Base-by-base conservation (phyloP, 37 sponge, comb jelly and placozoan genomes). In the Hormiphora californensis region DNA sequence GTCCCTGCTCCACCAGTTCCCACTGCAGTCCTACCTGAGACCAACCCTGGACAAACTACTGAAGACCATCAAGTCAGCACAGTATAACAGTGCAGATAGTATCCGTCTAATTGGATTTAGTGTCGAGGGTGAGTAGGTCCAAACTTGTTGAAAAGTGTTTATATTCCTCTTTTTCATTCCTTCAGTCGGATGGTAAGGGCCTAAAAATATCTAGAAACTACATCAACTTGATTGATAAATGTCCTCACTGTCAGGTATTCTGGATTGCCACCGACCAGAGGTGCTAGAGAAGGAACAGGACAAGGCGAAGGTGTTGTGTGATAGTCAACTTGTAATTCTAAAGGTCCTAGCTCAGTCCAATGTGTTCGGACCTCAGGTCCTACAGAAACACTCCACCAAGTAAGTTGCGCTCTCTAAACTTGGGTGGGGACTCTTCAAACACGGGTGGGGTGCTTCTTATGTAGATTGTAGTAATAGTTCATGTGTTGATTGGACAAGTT, bases 331-430 rank as follows among this genome's bases (percentile, higher is more conserved):
- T 3, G 17, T 73, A 4, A 73, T 73, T 21, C 81, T 73, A 25
- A 73, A 73, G 35, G 40, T 43, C 81, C 38, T 73, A 0, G 41
- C 81, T 41, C 81, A 73, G 44, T 73, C 81, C 19, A 73, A 73
- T 28, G 81, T 73, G 41, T 73, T 73, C 46, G 81, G 81, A 41
- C 81, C 81, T 7, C 81, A 73, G 43, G 81, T 73, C 2, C 81
- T 73, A 21, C 81, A 73, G 44, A 73, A 73, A 73, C 81, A 73
- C 38, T n/a, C 81, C 5, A 73, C 81, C n/a, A 73, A 73, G 81
- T 73, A 28, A 73, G 81, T 73, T 7, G 3, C n/a, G n/a, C n/a
- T n/a, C n/a, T n/a, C n/a, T n/a, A n/a, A n/a, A n/a, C n/a, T n/a
- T n/a, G n/a, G n/a, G n/a, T n/a, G n/a, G n/a, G n/a, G n/a, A n/a